These are phyloP conservation scores for Sciurus niger DNA, from an alignment of 2,113 vertebrate genomes.

Conservation along the genomic window DNA sequence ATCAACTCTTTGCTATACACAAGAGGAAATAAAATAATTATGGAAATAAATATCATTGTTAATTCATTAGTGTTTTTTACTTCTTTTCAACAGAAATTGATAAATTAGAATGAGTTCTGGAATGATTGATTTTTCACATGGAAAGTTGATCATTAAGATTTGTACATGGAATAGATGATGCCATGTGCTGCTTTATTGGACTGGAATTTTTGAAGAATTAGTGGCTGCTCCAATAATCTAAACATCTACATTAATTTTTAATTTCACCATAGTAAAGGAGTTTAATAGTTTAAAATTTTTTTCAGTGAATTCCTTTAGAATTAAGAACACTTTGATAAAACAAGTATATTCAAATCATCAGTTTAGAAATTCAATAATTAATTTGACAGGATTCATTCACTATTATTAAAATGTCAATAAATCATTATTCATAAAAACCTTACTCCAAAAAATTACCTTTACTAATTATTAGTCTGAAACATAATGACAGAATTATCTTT, in stretches of 20 bases:
- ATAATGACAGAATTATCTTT: not conserved
- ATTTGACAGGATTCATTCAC: not conserved
- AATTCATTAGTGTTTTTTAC: not conserved
- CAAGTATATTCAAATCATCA: not conserved
- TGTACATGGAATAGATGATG: not conserved
- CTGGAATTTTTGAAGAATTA: conserved; percentile 35
- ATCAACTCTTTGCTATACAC: not conserved
- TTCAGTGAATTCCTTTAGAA: not conserved
- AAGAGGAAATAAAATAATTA: not conserved
- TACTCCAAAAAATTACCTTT: not conserved
- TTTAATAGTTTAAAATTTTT: not conserved
- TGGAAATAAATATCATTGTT: not conserved
- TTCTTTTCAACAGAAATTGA: not conserved
- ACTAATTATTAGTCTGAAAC: not conserved
- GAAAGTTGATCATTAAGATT: not conserved
- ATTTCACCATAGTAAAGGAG: not conserved
- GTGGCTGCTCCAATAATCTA: not conserved
- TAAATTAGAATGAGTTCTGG: not conserved
- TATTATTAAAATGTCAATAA: not conserved
- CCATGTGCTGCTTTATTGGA: not conserved
- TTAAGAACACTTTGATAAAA: not conserved
- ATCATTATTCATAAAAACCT: not conserved
- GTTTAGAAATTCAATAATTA: not conserved
- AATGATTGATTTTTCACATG: not conserved
- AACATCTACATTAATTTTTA: not conserved